Base-by-base conservation (phyloP, 1,140 invertebrate species). In the Trichomalopsis sarcophagae region DNA sequence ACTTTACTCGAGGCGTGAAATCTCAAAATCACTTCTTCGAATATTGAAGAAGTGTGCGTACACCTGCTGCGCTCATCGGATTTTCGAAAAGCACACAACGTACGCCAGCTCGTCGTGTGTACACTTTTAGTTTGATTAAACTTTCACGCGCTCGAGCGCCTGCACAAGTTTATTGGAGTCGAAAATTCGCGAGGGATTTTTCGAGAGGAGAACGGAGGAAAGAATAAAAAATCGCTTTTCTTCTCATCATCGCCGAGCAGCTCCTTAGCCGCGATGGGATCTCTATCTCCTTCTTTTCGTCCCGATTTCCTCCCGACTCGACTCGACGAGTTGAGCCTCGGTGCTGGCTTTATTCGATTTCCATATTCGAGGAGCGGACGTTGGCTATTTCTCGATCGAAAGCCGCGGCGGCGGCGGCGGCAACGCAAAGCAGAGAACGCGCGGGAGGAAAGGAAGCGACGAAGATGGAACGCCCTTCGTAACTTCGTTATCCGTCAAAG, bases 401-500 rank as follows among this genome's bases (percentile, higher is more conserved):
- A 79, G 40, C 21, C 21, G 11, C 66, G 33, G 17, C 2, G 68
- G 27, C 27, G 27, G 27, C 27, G 27, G 27, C 27, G 27, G 27
- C 27, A 1, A 69, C 40, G 14, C 55, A 11, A 50, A 47, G 27
- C 47, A 74, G 50, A 69, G 73, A 79, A 74, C 17, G 17, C 27
- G 17, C 10, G 73, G 47, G 66, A 27, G 7, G 17, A 27, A 27
- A 86, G 33, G 73, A 27, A 68, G 27, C 33, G 27, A 73, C 33
- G 69, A 33, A 73, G 69, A 33, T 36, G 33, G 69, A 62, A 6
- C 55, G 55, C 55, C 21, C 55, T 6, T 33, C 7, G 27, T 84
- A 78, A 84, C 77, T 80, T 74, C 27, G 76, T 84, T 84, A 80
- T 66, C 40, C 83, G 30, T 71, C 47, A 74, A 80, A 79, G 47